Conservation (phyloP, 2,888 invertebrate genomes). For the Shargacucullia verbasci region DNA sequence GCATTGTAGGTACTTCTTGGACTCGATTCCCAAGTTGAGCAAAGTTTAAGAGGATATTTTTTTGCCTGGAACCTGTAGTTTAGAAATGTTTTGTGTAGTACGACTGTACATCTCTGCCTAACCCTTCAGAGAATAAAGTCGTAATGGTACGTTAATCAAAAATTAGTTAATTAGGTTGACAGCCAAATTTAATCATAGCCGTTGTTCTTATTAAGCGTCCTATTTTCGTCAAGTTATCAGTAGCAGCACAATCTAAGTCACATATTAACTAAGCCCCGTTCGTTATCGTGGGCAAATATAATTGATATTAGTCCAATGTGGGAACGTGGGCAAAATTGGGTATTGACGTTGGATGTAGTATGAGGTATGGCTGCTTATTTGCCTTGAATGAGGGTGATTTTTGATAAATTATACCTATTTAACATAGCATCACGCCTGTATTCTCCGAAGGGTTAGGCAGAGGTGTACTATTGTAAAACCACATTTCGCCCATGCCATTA, state of each 20-base stretch:
- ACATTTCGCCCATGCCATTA: too few species aligned
- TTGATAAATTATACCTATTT: too few species aligned
- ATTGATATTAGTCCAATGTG: conserved; percentile 54
- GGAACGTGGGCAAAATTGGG: conserved; percentile 28
- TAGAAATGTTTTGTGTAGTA: too few species aligned
- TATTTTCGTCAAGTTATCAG: conserved; percentile 55
- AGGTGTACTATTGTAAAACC: too few species aligned
- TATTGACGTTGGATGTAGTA: conserved; percentile 13
- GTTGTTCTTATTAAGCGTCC: conserved; percentile 50
- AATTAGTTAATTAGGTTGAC: conserved; percentile 46
- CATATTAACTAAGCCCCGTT: conserved; percentile 62
- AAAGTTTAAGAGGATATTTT: too few species aligned
- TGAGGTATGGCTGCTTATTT: conserved; percentile 7
- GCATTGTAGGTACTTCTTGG: too few species aligned
- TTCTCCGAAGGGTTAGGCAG: too few species aligned
- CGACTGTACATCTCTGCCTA: too few species aligned
- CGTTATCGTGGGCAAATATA: conserved; percentile 58
- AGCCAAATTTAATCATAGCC: conserved; percentile 25
- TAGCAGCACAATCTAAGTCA: conserved; percentile 54
- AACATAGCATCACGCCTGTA: too few species aligned
- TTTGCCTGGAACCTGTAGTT: too few species aligned
- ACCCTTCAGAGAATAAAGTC: too few species aligned
- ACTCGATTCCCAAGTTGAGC: too few species aligned
- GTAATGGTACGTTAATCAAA: conserved; percentile 21
- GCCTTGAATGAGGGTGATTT: neutral